Evolutionary conservation across 2,113 vertebrate genomes (phyloP).

Genomic region (Rallus limicola): DNA sequence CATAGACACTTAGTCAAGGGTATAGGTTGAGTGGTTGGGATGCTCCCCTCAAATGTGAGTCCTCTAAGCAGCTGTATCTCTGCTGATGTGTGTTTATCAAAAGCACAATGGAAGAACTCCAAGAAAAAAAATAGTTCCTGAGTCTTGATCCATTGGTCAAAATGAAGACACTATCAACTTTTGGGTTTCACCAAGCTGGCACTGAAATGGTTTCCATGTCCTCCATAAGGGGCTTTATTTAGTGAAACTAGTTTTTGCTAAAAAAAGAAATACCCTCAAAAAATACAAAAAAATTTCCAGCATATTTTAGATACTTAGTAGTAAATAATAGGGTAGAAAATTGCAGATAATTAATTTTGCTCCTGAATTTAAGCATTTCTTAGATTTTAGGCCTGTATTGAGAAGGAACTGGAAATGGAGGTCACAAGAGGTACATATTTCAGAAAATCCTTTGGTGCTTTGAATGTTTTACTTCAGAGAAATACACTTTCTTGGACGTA

Average conservation of each 20-base stretch:
- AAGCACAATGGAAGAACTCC: background rate
- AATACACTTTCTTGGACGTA: background rate
- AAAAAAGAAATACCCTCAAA: no score
- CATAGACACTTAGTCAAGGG: background rate
- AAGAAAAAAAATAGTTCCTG: background rate
- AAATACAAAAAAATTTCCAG: background rate
- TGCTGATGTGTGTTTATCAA: background rate
- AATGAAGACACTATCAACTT: background rate
- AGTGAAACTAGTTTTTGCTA: background rate
- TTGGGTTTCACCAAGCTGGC: background rate
- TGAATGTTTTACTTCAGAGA: background rate
- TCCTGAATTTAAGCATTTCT: background rate
- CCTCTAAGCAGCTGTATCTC: background rate
- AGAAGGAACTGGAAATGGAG: background rate
- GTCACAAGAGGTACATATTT: background rate
- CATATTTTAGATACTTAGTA: background rate
- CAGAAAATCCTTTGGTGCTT: background rate
- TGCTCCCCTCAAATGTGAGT: background rate
- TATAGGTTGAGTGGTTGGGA: no score
- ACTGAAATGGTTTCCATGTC: background rate
- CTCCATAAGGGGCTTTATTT: background rate
- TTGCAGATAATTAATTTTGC: background rate
- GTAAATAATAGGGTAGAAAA: background rate
- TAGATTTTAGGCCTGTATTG: background rate
- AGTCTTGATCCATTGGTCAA: background rate